These are phyloP conservation scores for Psilopsiagon aurifrons DNA, from an alignment of 2,113 vertebrate species.

Conservation along the genomic window DNA sequence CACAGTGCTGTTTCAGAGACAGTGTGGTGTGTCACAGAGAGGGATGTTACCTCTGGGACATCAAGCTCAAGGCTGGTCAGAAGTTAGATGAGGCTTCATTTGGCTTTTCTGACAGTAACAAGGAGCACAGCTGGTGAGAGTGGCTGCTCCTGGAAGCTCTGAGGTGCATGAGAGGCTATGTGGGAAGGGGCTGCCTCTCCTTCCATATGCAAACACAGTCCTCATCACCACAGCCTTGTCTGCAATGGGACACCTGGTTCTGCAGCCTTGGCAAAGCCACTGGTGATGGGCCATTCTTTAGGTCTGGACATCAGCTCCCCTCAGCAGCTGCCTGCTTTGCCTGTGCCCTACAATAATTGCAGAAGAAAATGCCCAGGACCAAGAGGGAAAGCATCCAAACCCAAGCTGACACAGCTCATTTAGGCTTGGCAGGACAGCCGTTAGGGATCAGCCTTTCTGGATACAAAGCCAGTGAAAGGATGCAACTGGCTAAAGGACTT, in stretches of 20 bases:
- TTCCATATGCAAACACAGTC: not conserved
- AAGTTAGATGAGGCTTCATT: not conserved
- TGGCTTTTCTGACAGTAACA: not conserved
- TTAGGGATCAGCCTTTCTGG: not conserved
- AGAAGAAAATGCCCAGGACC: not conserved
- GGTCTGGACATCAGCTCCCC: not conserved
- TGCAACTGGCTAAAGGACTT: not conserved
- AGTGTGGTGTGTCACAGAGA: not conserved
- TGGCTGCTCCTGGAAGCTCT: not conserved
- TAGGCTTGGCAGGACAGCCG: conserved; percentile 13
- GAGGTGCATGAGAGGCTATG: accelerated
- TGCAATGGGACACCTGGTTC: not conserved
- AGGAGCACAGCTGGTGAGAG: not conserved
- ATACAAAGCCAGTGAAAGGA: not conserved
- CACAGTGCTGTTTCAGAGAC: not conserved
- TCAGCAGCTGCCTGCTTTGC: not conserved
- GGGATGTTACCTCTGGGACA: accelerated
- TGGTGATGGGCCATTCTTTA: not conserved
- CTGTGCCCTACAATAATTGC: not conserved
- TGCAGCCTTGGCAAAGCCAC: not conserved
- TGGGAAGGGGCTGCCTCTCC: not conserved
- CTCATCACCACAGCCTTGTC: not conserved
- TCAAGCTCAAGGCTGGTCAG: not conserved
- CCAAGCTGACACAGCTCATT: conserved; percentile 25
- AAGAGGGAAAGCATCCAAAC: not conserved